phyloP scores from a whole-genome alignment of 2,888 invertebrate species.

The Thecophora atra region DNA sequence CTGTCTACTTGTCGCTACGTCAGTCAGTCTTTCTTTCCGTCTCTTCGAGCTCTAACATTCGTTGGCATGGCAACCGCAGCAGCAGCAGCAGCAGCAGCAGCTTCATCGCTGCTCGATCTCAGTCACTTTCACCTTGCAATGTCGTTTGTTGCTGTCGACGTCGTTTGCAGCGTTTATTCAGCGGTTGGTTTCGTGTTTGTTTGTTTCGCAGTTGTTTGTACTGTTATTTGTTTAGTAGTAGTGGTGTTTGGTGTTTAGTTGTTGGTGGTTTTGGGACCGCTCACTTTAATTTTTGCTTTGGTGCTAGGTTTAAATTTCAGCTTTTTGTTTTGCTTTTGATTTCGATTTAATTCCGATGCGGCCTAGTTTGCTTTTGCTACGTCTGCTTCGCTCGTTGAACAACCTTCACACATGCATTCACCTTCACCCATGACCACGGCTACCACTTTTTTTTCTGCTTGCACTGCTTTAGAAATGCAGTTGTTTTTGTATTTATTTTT shows the following conservation, averaged over 20 bases:
- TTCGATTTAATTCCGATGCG: constrained; percentile 15
- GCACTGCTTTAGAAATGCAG: constrained; percentile 7
- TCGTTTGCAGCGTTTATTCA: constrained; percentile 50
- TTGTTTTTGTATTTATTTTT: too few species aligned
- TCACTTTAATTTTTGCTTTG: constrained; percentile 8
- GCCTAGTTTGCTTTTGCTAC: constrained; percentile 1
- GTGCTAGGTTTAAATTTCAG: constrained; percentile 27
- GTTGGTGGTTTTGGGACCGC: constrained; percentile 4
- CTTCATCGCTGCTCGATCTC: constrained; percentile 2
- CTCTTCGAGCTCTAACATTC: not conserved
- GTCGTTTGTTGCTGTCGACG: constrained; percentile 66
- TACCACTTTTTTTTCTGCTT: constrained; percentile 57
- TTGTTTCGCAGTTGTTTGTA: constrained; percentile 1
- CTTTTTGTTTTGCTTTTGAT: constrained; percentile 25
- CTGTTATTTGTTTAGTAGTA: not conserved
- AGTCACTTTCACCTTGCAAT: constrained; percentile 66
- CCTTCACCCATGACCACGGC: constrained; percentile 64
- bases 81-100: not conserved
- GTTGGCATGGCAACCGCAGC: constrained; percentile 16
- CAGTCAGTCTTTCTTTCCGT: constrained; percentile 3
- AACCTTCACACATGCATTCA: constrained; percentile 65
- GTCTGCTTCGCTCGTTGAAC: constrained; percentile 54
- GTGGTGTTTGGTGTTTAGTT: not conserved
- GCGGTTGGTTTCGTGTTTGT: constrained; percentile 10
- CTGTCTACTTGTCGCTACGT: not conserved